Base-by-base conservation (phyloP, 1,140 invertebrate genomes). In the Leptinotarsa undecemlineata region DNA sequence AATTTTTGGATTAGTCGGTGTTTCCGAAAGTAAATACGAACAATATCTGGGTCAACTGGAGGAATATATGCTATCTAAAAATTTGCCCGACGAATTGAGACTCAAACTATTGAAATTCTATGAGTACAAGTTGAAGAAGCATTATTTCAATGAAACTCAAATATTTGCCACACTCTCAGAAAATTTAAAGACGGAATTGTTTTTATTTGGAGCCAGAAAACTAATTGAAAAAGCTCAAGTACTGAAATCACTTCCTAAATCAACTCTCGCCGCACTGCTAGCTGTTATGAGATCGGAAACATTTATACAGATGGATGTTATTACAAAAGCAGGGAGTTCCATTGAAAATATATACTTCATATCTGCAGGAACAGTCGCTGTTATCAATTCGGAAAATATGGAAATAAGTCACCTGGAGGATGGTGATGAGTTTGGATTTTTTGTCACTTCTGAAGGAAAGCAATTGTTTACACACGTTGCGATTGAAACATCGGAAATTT, bases 261-360 rank as follows among this genome's bases (percentile, higher is more conserved):
- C 15, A 63, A 2, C 75, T 83, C 26, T 73, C 82, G 15, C 71
- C 76, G 74, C 84, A 33, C 81, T 89, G 11, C 76, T 86, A 1
- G 66, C 76, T 0, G 71, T 69, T 1, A 72, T 88, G 21, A 78
- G 72, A 1, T 77, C 82, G 4, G 83, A 87, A 76, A 82, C 88
- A 74, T 88, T 83, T 73, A 81, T 88, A 42, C 71, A 84, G 1
- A 85, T 85, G 63, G 87, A 89, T 60, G 73, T 84, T 0, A 85
- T 89, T n/a, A 80, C 87, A 1, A 82, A 83, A 73, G 80, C 81
- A 19, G 84, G 83, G 1, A 83, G 80, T 1, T 47, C 20, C 0
- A 84, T 85, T 0, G 82, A 87, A 4, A 78, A 82, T 3, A 80
- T 88, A 68, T 88, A 82, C 71, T 88, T 88, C 26, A 82, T 89